These are phyloP conservation scores for Patella pellucida DNA, from an alignment of 2,888 invertebrate species.

Conservation along the genomic window DNA sequence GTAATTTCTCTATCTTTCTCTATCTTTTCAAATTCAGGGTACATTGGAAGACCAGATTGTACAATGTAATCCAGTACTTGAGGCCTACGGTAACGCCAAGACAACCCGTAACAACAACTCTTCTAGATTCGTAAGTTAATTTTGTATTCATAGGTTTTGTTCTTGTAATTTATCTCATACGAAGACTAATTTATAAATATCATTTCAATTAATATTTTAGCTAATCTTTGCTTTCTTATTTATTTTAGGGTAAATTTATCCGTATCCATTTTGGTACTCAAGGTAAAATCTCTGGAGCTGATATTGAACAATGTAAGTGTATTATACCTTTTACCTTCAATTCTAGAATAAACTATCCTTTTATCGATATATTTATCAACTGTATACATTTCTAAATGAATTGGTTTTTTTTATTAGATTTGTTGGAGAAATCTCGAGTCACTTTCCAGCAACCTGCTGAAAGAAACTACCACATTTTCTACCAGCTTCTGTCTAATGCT, in stretches of 20 bases:
- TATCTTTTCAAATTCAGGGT: constrained; percentile 35
- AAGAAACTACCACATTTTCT: constrained; percentile 99
- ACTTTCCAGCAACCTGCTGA: constrained; percentile 96
- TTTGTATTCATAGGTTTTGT: no score
- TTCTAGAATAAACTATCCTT: no score
- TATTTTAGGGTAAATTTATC: constrained; percentile 96
- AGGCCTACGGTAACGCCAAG: constrained; percentile 69
- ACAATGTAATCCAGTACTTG: constrained; percentile 85
- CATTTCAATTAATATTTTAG: no score
- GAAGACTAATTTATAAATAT: no score
- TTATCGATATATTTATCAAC: no score
- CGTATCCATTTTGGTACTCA: constrained; percentile 99
- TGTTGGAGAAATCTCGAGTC: constrained; percentile 99
- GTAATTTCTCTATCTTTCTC: no score
- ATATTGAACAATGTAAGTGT: constrained; percentile 96
- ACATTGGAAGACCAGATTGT: constrained; percentile 97
- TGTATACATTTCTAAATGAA: no score
- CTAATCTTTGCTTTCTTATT: neutral
- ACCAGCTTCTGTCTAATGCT: constrained; percentile 81
- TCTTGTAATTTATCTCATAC: no score
- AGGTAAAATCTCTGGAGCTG: constrained; percentile 99
- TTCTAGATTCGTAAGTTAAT: constrained; percentile 97
- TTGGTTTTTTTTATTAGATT: constrained; percentile 78
- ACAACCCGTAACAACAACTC: constrained; percentile 95
- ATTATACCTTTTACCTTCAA: neutral